Evolutionary conservation across 2,797 vertebrate species (phyloP), one percentile per base, ranked within the genome.

Genomic region (Gallinago nigripennis): DNA sequence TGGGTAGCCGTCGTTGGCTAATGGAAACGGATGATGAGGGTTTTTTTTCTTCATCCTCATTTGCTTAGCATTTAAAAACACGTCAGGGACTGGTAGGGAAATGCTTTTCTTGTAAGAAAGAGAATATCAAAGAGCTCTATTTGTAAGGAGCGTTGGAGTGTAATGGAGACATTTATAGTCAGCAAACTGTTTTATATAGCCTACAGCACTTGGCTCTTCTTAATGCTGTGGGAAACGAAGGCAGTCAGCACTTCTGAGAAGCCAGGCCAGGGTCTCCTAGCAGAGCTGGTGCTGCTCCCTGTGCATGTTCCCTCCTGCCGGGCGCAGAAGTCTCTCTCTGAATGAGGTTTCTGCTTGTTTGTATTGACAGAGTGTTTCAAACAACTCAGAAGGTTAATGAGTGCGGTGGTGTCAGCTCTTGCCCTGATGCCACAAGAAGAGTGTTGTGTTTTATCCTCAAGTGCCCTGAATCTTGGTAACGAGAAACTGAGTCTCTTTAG

Each of bases 281-380:
- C 87, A 64, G 70, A 82, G 89, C 46, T 23, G 25, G 16, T 78
- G 54, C 79, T 14, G 56, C 51, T 90, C 66, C 25, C 31, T 4
- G 46, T 48, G 24, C 33, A 0, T 41, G 31, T 89, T 79, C 20
- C 23, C 79, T 87, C 68, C 86, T 0, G 0, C 63, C 2, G 17
- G 54, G 64, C 23, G 2, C 66, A 35, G 56, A 51, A 76, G 14
- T 25, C 61, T 41, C 37, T 23, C 16, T 86, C 43, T 83, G 79
- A 92, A 65, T 75, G 89, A 85, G 66, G 51, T 60, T 90, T 85
- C 70, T 86, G 51, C 88, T 90, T 81, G 82, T 90, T 91, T 83
- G 21, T 86, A 35, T 63, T 78, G 80, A 77, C 78, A 24, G 75
- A 51, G 51, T 0, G 0, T 82, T 54, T 71, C 61, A 57, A 28